A percentile compares a stretch with the other conserved stretches of the same genome.
These are phyloP conservation scores for Ditylenchus weischeri DNA, from an alignment of 2,888 invertebrate species.

Conservation along the genomic window DNA sequence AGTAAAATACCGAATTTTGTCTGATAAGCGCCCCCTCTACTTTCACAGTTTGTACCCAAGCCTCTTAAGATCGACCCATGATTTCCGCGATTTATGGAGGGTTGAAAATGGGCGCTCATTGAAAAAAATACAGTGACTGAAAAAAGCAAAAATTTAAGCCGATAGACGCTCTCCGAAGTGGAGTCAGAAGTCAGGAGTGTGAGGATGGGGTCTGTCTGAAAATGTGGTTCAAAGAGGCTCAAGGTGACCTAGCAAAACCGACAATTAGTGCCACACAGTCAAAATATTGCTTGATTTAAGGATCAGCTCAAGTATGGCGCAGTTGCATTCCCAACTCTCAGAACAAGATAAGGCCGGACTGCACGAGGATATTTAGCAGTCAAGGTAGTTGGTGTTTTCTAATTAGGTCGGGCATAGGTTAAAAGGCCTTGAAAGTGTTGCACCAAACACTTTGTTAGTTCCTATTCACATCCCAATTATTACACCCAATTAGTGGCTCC, in stretches of 20 bases:
- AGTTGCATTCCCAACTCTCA: slow-evolving; percentile 54
- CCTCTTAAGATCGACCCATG: no score
- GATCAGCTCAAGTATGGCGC: slow-evolving; percentile 50
- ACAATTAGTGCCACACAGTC: no score
- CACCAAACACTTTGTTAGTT: no score
- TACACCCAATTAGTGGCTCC: background rate
- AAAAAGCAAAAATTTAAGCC: slow-evolving; percentile 36
- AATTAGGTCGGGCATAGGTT: no score
- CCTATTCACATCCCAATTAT: background rate
- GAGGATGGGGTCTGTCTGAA: slow-evolving; percentile 56
- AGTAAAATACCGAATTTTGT: background rate
- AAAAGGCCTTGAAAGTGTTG: no score
- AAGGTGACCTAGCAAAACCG: slow-evolving; percentile 35
- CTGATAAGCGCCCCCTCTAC: no score
- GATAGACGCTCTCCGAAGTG: slow-evolving; percentile 50
- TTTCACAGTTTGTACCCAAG: no score
- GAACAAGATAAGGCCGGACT: slow-evolving; percentile 53
- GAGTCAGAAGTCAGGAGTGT: slow-evolving; percentile 49
- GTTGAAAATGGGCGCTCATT: no score
- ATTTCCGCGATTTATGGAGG: no score
- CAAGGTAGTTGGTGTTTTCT: slow-evolving; percentile 38
- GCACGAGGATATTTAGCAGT: slow-evolving; percentile 51
- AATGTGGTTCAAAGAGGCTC: slow-evolving; percentile 54
- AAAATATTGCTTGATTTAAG: slow-evolving; percentile 27
- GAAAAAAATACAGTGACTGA: no score